Evolutionary conservation across 1,140 invertebrate species (phyloP).

Genomic region (Platyura marginata): DNA sequence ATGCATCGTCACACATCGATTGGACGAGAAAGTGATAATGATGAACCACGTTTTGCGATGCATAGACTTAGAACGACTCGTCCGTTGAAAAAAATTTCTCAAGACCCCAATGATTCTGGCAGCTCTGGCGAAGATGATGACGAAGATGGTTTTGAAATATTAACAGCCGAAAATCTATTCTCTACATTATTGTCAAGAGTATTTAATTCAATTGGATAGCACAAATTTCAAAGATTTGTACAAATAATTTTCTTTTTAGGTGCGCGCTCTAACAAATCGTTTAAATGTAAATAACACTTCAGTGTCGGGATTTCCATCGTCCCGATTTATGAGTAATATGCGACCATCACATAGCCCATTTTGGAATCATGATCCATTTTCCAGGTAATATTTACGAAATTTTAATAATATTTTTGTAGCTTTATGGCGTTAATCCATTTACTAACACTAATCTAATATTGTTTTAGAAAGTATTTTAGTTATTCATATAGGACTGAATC

Average conservation of each 20-base stretch:
- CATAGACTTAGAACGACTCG: conserved; percentile 56
- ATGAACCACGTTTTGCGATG: conserved; percentile 35
- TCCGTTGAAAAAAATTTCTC: conserved; percentile 37
- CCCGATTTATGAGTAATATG: conserved; percentile 18
- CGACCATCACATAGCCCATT: conserved; percentile 22
- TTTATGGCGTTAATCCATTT: not conserved
- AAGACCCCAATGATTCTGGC: conserved; percentile 59
- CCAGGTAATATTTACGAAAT: conserved; percentile 11
- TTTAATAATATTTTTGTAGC: not conserved
- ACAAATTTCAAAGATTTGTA: not conserved
- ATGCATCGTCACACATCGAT: conserved; percentile 28
- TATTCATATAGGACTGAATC: conserved; percentile 5
- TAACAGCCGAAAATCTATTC: conserved; percentile 79
- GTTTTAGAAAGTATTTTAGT: conserved; percentile 2
- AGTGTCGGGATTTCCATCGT: conserved; percentile 21
- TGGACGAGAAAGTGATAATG: conserved; percentile 29
- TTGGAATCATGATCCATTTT: conserved; percentile 19
- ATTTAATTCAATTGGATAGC: conserved; percentile 7
- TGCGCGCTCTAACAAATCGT: conserved; percentile 65
- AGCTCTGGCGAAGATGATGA: conserved; percentile 77
- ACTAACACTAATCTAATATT: conserved; percentile 1
- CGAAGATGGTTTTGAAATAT: conserved; percentile 73
- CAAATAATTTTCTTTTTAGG: conserved; percentile 27
- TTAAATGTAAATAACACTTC: conserved; percentile 61
- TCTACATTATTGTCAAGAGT: conserved; percentile 70